Base-by-base conservation (phyloP, 1,140 invertebrate genomes). In the Drosophila bocki region DNA sequence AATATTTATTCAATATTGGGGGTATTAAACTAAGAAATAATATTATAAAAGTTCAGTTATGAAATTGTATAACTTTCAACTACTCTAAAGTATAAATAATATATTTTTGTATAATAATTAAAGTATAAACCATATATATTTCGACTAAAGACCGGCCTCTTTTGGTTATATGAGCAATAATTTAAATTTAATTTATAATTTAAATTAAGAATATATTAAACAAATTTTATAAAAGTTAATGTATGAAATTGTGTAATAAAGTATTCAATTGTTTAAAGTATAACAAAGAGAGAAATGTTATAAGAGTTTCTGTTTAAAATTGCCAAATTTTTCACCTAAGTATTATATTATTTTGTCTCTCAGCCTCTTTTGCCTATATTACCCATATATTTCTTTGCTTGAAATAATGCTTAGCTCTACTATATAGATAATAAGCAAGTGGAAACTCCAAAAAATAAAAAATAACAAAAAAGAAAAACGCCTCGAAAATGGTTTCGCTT, bases 401-500 rank as follows among this genome's bases (percentile, higher is more conserved):
- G n/a, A 53, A 54, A 6, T 54, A 37, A 39, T 22, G 3, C 5
- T 3, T 3, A 22, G 6, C 59, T 35, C 15, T 11, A 8, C 15
- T 7, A 8, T 26, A 50, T 26, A 37, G 45, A 61, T 51, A 35
- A 51, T 59, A 29, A 59, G 37, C 37, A 32, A 44, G 7, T 32
- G 15, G 22, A 15, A 29, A 37, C 42, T 9, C 19, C 8, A 26
- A 59, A 22, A 35, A 65, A 50, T 22, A 63, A 29, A 7, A 42
- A 17, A 45, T 2, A 50, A 51, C 2, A 19, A 12, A 13, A 22
- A 54, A 12, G 48, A 50, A 64, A 64, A 35, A 41, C 12, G 32
- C 39, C 13, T 56, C 29, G 26, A 42, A 71, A 41, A 29, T 17
- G 67, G 68, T 72, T 60, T 60, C 68, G 68, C 70, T 72, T 72